phyloP scores from a whole-genome alignment of 2,888 invertebrate genomes.

The Pantelozetes paolii region DNA sequence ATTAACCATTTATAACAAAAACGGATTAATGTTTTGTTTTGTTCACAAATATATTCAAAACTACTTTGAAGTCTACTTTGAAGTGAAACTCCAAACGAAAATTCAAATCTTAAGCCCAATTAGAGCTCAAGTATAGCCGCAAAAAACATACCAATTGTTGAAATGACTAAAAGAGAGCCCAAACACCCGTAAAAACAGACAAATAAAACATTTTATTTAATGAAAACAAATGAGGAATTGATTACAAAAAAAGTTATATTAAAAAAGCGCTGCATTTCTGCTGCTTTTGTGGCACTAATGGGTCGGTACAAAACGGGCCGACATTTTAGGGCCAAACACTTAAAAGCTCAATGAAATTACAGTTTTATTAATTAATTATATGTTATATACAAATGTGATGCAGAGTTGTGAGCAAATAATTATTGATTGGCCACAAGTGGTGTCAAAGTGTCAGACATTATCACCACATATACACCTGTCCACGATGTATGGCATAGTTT shows the following conservation, averaged over 20 bases:
- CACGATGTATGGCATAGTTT: slow-evolving; percentile 48
- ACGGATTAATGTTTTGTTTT: background rate
- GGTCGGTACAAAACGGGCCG: slow-evolving; percentile 10
- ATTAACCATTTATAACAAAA: background rate
- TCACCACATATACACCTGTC: slow-evolving; percentile 48
- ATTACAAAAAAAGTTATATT: slow-evolving; percentile 29
- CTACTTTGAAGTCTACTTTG: background rate
- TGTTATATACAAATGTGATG: slow-evolving; percentile 36
- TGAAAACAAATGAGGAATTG: slow-evolving; percentile 17
- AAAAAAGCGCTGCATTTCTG: slow-evolving; percentile 35
- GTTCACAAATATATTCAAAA: background rate
- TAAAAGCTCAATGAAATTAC: slow-evolving; percentile 35
- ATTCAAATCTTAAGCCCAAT: background rate
- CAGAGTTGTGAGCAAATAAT: slow-evolving; percentile 38
- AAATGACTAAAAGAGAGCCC: background rate
- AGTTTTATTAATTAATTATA: slow-evolving; percentile 16
- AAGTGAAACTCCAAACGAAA: background rate
- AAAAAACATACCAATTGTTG: background rate
- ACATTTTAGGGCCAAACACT: slow-evolving; percentile 35
- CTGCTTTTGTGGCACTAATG: slow-evolving; percentile 35
- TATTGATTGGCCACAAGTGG: slow-evolving; percentile 35
- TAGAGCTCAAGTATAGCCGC: background rate
- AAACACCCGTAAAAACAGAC: slow-evolving; percentile 31
- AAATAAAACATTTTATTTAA: slow-evolving; percentile 33
- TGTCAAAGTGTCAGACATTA: background rate